These are phyloP conservation scores for Drosophila gaucha DNA, from an alignment of 2,888 invertebrate genomes.

Conservation along the genomic window DNA sequence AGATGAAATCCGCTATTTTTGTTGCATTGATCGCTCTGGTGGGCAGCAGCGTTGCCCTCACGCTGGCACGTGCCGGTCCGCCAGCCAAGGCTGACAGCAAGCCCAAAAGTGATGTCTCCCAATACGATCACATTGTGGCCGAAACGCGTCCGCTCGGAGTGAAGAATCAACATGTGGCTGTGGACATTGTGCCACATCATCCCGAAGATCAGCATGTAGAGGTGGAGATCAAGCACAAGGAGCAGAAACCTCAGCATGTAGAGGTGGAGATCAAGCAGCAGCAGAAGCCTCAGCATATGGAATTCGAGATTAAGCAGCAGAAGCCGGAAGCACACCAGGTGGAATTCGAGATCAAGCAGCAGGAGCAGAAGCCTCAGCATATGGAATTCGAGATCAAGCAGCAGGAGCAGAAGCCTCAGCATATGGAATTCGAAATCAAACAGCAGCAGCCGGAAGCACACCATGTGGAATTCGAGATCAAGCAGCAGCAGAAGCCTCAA, in stretches of 20 bases:
- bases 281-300: background rate
- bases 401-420: slow-evolving; percentile 10
- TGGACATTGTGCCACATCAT: slow-evolving; percentile 9
- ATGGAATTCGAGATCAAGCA: slow-evolving; percentile 11
- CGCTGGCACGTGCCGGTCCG: slow-evolving; percentile 30
- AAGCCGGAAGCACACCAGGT: slow-evolving; percentile 12
- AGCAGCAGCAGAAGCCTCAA: slow-evolving; percentile 11
- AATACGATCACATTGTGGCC: slow-evolving; percentile 54
- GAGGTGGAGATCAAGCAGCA: slow-evolving; percentile 10
- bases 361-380: slow-evolving; percentile 3
- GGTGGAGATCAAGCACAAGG: background rate
- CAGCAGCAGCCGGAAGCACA: background rate
- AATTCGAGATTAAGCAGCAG: slow-evolving; percentile 16
- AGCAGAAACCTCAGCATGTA: background rate
- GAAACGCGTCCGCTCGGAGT: slow-evolving; percentile 43
- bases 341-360: slow-evolving; percentile 7
- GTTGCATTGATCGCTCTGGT: slow-evolving; percentile 38
- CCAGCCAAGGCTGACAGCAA: slow-evolving; percentile 10
- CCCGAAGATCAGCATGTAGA: background rate
- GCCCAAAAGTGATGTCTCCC: background rate
- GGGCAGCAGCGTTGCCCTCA: slow-evolving; percentile 31
- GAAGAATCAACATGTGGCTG: background rate
- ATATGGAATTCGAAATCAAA: slow-evolving; percentile 14
- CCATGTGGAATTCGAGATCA: slow-evolving; percentile 6
- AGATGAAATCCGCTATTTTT: slow-evolving; percentile 52